Evolutionary conservation across 37 sponge, comb jelly and placozoan genomes (phyloP), one percentile per base, ranked within the genome.

Genomic region (Tethya wilhelma): DNA sequence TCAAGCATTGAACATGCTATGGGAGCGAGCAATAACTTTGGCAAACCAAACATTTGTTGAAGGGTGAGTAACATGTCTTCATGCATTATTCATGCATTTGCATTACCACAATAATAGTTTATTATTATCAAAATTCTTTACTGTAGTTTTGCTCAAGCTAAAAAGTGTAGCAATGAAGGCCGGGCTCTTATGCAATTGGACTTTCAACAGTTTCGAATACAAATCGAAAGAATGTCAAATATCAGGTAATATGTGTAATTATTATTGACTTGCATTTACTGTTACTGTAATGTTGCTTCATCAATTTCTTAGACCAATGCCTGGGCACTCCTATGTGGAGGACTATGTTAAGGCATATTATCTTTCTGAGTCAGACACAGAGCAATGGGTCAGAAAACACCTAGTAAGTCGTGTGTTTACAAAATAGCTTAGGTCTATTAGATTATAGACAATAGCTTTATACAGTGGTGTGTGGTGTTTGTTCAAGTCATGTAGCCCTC

Each of bases 141-240:
- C 59, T 30, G 12, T 62, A 91, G 95, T 5, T 95, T 95, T 66
- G 44, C 93, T 12, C 85, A 84, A 57, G 90, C 80, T 33, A 92
- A 88, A 64, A 91, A 78, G 44, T 95, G 96, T 68, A 89, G 87
- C 75, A 95, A 96, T 90, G 94, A 96, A 75, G 97, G 98, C 0
- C 46, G 98, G 40, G 98, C 98, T n/a, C 75, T 95, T 59, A 97
- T 97, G 98, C 98, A 97, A 37, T 75, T 97, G 23, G 98, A 97
- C 62, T 97, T 86, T 39, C 98, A 97, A 56, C 95, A 94, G 78
- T 97, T 87, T 57, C 73, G 94, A 20, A 90, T 85, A 22, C 79
- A 94, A 77, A 22, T 97, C 4, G 95, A 92, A 56, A 84, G 77
- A 68, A 60, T 96, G 65, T 81, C 85, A 11, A 64, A 67, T 0